Evolutionary conservation across 2,888 invertebrate species (phyloP).

Genomic region (Tanaodytes sp.): DNA sequence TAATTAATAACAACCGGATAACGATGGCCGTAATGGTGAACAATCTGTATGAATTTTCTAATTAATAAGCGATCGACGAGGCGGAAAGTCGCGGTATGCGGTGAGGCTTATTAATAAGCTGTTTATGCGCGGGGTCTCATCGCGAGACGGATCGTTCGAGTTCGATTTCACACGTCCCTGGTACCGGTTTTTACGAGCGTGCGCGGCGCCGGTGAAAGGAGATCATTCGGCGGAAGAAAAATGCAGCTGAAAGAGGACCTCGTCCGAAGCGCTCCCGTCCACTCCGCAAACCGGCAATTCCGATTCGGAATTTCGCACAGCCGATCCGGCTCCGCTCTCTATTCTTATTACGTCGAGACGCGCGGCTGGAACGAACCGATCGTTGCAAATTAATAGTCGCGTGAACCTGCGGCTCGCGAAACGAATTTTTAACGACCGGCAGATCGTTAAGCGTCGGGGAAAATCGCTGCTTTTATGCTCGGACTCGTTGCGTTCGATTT

Average conservation of each 20-base stretch:
- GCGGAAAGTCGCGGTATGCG: neutral
- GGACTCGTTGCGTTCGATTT: no score
- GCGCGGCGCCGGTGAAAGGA: conserved; percentile 50
- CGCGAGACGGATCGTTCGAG: conserved; percentile 25
- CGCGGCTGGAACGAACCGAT: conserved; percentile 1
- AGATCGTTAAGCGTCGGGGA: no score
- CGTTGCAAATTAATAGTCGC: conserved; percentile 21
- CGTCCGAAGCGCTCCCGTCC: conserved; percentile 16
- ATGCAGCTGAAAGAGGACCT: conserved; percentile 28
- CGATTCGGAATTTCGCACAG: conserved; percentile 11
- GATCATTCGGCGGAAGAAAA: conserved; percentile 48
- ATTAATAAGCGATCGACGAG: conserved; percentile 3
- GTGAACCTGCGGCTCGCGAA: conserved; percentile 9
- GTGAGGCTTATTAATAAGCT: conserved; percentile 30
- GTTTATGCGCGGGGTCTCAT: no score
- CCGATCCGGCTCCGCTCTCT: conserved; percentile 15
- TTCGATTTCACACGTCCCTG: conserved; percentile 37
- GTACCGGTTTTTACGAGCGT: conserved; percentile 20
- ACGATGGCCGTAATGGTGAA: conserved; percentile 5
- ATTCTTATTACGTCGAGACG: conserved; percentile 1
- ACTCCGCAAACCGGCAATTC: conserved; percentile 25
- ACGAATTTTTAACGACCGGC: neutral
- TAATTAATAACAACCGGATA: neutral
- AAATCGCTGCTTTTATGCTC: no score
- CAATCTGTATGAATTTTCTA: conserved; percentile 12